Evolutionary conservation across 2,888 invertebrate genomes (phyloP).

Genomic region (Cephus runcator): DNA sequence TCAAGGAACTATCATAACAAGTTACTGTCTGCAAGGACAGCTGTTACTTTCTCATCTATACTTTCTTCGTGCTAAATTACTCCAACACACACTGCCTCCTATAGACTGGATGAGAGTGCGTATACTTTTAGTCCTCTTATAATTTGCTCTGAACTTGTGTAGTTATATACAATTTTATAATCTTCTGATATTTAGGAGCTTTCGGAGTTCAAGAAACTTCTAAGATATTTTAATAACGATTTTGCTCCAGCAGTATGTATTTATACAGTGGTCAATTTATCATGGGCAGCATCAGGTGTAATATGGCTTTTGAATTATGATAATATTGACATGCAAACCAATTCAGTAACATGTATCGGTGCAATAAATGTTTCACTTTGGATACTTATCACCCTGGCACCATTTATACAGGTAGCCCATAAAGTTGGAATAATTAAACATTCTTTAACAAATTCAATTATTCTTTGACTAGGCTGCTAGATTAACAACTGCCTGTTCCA

Average conservation of each 20-base stretch:
- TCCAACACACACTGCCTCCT: slow-evolving; percentile 78
- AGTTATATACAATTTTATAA: not conserved
- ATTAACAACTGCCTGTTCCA: slow-evolving; percentile 77
- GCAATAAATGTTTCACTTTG: slow-evolving; percentile 73
- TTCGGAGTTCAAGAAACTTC: slow-evolving; percentile 80
- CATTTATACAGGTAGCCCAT: slow-evolving; percentile 75
- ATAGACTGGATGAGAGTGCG: slow-evolving; percentile 83
- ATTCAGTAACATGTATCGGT: slow-evolving; percentile 71
- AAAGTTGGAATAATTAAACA: not conserved
- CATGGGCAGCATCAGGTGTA: slow-evolving; percentile 78
- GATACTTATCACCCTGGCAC: slow-evolving; percentile 74
- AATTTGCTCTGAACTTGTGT: not conserved
- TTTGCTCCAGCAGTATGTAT: slow-evolving; percentile 81
- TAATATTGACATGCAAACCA: slow-evolving; percentile 70
- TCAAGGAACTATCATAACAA: slow-evolving; percentile 84
- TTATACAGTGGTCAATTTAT: slow-evolving; percentile 79
- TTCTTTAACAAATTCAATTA: slow-evolving; percentile 6
- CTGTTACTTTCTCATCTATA: slow-evolving; percentile 79
- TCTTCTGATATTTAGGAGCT: slow-evolving; percentile 72
- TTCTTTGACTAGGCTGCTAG: slow-evolving; percentile 75
- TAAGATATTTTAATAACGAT: slow-evolving; percentile 81
- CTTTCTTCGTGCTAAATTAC: slow-evolving; percentile 77
- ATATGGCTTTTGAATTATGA: slow-evolving; percentile 75
- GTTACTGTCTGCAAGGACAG: slow-evolving; percentile 85
- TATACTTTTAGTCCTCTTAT: slow-evolving; percentile 12